Percentiles rank a stretch among this genome's conserved stretches.
These are phyloP conservation scores for Acyrthosiphon pisum DNA, from an alignment of 1,140 invertebrate genomes.

Conservation along the genomic window DNA sequence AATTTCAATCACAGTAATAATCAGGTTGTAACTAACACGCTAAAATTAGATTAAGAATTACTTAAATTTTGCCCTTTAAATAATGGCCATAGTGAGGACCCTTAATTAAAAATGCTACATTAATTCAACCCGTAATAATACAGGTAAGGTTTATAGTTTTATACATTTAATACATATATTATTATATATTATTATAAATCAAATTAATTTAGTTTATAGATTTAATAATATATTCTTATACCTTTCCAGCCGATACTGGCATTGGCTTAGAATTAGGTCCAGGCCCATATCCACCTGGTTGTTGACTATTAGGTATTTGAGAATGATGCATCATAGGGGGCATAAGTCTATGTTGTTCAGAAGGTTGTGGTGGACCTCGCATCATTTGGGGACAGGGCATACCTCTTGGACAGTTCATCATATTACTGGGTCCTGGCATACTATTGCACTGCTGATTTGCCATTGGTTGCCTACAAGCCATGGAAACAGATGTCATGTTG, in stretches of 20 bases:
- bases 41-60: too few relatives aligned
- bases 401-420: conserved; percentile 55
- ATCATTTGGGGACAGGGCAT: conserved; percentile 54
- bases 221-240: conserved; percentile 63
- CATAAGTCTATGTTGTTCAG: conserved; percentile 61
- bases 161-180: too few relatives aligned
- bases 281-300: conserved; percentile 56
- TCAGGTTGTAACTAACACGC: too few relatives aligned
- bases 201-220: too few relatives aligned
- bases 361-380: conserved; percentile 45
- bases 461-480: conserved; percentile 53
- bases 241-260: conserved; percentile 88
- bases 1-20: too few relatives aligned
- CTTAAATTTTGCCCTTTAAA: too few relatives aligned
- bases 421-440: conserved; percentile 52
- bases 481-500: conserved; percentile 52
- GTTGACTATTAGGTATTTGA: conserved; percentile 59
- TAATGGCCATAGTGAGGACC: too few relatives aligned
- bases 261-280: conserved; percentile 71
- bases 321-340: conserved; percentile 61
- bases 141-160: too few relatives aligned
- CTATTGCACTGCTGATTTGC: conserved; percentile 56
- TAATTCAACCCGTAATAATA: too few relatives aligned
- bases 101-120: too few relatives aligned
- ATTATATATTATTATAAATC: too few relatives aligned